Percentiles rank a stretch among this genome's conserved stretches.
Evolutionary conservation across 2,888 invertebrate species (phyloP).

Genomic region (Melanostoma scalare): DNA sequence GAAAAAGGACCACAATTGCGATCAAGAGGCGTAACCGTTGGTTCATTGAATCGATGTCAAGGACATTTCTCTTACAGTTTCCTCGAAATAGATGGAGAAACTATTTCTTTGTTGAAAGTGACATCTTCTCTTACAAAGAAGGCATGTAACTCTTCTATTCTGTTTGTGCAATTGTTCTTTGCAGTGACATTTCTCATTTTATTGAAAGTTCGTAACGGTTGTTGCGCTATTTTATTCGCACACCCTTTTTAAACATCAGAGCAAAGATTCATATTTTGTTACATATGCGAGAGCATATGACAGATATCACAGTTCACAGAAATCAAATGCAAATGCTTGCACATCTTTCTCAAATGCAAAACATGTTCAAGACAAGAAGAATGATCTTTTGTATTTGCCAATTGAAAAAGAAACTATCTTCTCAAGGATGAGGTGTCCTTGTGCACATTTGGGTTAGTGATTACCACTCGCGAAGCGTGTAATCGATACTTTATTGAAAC

Average conservation of each 20-base stretch:
- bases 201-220: slow-evolving; percentile 68
- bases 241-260: background rate
- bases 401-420: slow-evolving; percentile 27
- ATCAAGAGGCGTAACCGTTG: slow-evolving; percentile 30
- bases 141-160: slow-evolving; percentile 20
- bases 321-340: slow-evolving; percentile 25
- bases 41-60: background rate
- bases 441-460: slow-evolving; percentile 8
- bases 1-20: slow-evolving; percentile 15
- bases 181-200: slow-evolving; percentile 15
- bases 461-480: slow-evolving; percentile 38
- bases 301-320: slow-evolving; percentile 47
- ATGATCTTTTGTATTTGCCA: slow-evolving; percentile 30
- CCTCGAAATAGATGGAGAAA: background rate
- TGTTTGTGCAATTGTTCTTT: slow-evolving; percentile 24
- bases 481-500: slow-evolving; percentile 70
- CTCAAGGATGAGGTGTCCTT: slow-evolving; percentile 34
- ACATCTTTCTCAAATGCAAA: background rate
- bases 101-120: background rate
- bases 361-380: background rate
- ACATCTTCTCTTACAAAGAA: slow-evolving; percentile 10
- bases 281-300: slow-evolving; percentile 51
- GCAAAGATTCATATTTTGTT: slow-evolving; percentile 12
- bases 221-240: slow-evolving; percentile 20
- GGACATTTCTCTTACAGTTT: slow-evolving; percentile 16